phyloP scores from a whole-genome alignment of 1,140 invertebrate genomes.

The Samia ricini region DNA sequence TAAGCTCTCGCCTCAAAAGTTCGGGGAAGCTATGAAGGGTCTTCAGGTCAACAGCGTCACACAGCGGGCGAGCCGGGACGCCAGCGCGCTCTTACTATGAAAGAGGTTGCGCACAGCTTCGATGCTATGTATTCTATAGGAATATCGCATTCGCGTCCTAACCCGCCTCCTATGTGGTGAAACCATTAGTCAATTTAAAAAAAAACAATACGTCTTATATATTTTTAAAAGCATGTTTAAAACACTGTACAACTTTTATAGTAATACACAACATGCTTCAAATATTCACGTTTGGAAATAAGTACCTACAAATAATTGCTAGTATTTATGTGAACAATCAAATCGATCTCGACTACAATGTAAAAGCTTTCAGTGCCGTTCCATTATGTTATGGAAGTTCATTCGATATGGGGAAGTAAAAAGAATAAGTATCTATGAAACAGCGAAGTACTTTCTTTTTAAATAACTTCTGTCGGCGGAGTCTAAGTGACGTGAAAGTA shows the following conservation, averaged over 20 bases:
- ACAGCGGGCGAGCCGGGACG: too few species aligned
- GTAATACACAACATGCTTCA: not conserved
- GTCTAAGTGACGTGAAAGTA: not conserved
- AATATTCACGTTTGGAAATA: not conserved
- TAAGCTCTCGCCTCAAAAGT: too few species aligned
- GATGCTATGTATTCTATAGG: too few species aligned
- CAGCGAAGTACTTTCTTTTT: not conserved
- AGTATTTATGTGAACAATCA: not conserved
- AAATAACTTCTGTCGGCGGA: conserved; percentile 2
- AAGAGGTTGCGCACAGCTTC: too few species aligned
- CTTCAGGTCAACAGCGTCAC: too few species aligned
- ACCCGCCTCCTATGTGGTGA: too few species aligned
- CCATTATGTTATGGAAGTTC: conserved; percentile 10
- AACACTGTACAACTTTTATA: not conserved
- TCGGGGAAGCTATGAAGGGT: too few species aligned
- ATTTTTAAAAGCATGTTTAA: too few species aligned
- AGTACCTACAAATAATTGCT: not conserved
- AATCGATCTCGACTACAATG: conserved; percentile 7
- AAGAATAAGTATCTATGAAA: not conserved
- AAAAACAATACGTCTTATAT: too few species aligned
- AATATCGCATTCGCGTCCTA: too few species aligned
- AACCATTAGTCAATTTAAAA: too few species aligned
- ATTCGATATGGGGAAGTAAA: conserved; percentile 5
- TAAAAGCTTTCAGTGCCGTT: conserved; percentile 1
- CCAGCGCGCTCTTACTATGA: too few species aligned